Evolutionary conservation across 2,113 vertebrate genomes (phyloP).

Genomic region (Muntiacus muntjak): DNA sequence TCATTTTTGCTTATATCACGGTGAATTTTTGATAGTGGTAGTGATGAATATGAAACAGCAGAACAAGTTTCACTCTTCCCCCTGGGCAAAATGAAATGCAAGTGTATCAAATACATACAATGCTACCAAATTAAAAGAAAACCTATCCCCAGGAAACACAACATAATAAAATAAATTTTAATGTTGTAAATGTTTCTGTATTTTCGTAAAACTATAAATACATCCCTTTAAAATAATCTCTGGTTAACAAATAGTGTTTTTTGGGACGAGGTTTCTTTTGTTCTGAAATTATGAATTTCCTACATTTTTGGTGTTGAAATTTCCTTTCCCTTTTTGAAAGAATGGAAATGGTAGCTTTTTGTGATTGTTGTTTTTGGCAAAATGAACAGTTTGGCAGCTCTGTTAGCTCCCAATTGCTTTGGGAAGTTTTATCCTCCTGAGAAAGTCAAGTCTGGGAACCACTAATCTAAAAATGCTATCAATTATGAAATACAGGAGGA

Average conservation of each 20-base stretch:
- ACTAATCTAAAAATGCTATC: not conserved
- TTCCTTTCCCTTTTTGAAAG: slow-evolving; percentile 49
- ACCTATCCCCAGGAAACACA: not conserved
- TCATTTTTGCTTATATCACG: not conserved
- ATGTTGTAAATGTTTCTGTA: not conserved
- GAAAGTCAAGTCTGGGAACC: slow-evolving; percentile 24
- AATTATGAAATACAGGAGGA: not conserved
- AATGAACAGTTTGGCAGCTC: slow-evolving; percentile 37
- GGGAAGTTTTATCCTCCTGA: slow-evolving; percentile 37
- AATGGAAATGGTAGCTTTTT: slow-evolving; percentile 32
- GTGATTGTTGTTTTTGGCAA: slow-evolving; percentile 61
- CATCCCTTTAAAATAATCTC: not conserved
- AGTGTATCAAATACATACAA: not conserved
- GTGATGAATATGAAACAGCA: not conserved
- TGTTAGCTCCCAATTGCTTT: not conserved
- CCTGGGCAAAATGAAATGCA: not conserved
- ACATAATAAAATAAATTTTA: not conserved
- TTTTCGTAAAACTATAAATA: not conserved
- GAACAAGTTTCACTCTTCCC: not conserved
- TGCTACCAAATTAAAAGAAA: not conserved
- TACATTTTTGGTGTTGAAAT: slow-evolving; percentile 53
- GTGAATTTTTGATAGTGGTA: not conserved
- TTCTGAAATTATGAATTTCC: slow-evolving; percentile 50
- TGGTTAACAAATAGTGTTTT: slow-evolving; percentile 39
- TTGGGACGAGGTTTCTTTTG: slow-evolving; percentile 48